Conservation (phyloP, 2,113 vertebrate species). For the Glareola pratincola region DNA sequence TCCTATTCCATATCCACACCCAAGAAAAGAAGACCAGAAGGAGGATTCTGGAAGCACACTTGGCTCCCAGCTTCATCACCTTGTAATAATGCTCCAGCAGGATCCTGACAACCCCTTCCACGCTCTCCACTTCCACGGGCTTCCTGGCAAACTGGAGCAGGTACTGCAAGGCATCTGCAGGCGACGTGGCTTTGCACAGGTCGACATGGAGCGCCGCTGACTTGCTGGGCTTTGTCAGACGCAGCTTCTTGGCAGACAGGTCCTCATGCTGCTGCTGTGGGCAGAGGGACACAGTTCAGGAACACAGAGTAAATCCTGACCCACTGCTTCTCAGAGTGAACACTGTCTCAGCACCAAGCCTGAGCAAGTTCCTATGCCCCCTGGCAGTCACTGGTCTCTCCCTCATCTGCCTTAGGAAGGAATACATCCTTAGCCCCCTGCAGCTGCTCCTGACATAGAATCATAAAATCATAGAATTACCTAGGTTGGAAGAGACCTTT, state of each 20-base stretch:
- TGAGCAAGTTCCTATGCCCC: background rate
- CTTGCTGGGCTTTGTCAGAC: constrained; percentile 94
- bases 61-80: constrained; percentile 61
- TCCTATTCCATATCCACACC: background rate
- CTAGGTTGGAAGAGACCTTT: no score
- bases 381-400: accelerated
- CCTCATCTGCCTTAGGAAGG: accelerated
- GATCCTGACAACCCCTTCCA: constrained; percentile 92
- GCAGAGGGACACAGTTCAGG: background rate
- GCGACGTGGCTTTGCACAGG: constrained; percentile 89
- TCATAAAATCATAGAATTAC: no score
- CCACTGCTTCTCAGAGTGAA: accelerated
- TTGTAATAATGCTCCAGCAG: constrained; percentile 97
- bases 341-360: background rate
- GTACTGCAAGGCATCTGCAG: constrained; percentile 92
- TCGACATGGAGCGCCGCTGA: constrained; percentile 93
- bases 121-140: constrained; percentile 92
- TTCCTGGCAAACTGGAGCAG: constrained; percentile 92
- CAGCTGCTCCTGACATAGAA: background rate
- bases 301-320: background rate
- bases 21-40: background rate
- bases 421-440: accelerated
- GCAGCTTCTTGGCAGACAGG: constrained; percentile 85
- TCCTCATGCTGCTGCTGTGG: constrained; percentile 87
- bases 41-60: background rate